Evolutionary conservation across 2,113 vertebrate species (phyloP).

Genomic region (Psettodes erumei): DNA sequence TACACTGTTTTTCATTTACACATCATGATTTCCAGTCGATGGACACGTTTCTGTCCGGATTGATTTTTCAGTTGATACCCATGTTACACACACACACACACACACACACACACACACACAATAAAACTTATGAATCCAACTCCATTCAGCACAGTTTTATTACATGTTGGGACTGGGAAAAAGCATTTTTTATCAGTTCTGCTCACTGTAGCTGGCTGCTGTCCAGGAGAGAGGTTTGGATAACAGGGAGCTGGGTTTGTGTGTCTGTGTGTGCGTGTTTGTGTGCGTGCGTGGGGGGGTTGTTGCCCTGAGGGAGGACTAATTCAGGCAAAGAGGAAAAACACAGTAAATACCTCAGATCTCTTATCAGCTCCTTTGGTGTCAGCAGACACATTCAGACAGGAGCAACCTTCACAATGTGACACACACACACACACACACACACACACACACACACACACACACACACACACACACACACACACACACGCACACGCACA

Average conservation of each 20-base stretch:
- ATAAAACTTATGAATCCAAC: background rate
- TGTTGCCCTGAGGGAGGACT: constrained; percentile 32
- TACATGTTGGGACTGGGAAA: constrained; percentile 11
- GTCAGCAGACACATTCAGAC: constrained; percentile 53
- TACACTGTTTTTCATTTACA: too few species aligned
- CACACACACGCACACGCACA: constrained; percentile 29
- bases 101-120: background rate
- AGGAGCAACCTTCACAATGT: constrained; percentile 40
- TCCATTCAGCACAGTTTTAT: background rate
- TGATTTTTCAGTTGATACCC: background rate
- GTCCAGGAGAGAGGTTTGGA: background rate
- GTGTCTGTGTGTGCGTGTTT: constrained; percentile 1
- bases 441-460: constrained; percentile 33
- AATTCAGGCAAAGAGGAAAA: constrained; percentile 46
- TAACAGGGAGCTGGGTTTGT: background rate
- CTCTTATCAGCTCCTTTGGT: constrained; percentile 59
- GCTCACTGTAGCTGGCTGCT: background rate
- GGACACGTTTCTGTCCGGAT: background rate
- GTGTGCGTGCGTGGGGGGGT: background rate
- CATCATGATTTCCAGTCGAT: too few species aligned
- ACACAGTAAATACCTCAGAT: constrained; percentile 65
- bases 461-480: constrained; percentile 29
- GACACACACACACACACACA: background rate
- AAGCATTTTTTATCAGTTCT: background rate
- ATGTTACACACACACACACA: background rate